Base-by-base conservation (phyloP, 2,113 vertebrate species). In the Zosterops hypoxanthus region DNA sequence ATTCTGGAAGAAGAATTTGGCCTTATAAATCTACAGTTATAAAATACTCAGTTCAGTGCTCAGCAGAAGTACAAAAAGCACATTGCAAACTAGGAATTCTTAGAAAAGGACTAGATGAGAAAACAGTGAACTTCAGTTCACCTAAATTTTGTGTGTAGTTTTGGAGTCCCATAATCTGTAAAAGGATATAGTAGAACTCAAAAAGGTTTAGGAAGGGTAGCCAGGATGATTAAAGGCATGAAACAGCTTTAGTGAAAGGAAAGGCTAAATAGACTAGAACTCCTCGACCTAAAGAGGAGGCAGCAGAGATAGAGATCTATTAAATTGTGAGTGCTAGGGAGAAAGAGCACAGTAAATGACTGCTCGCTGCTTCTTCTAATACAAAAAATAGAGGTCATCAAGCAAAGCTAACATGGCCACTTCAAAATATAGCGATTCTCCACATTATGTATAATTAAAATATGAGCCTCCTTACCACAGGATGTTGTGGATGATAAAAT, bases 291-390 rank as follows among this genome's bases (percentile, higher is more conserved):
- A 52, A 19, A 78, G 56, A 94, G 44, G 50, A 88, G 59, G 26
- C 72, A 77, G 23, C 64, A 73, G 68, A 77, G 89, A 91, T 63
- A 91, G 59, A 94, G 22, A 83, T 94, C 81, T 95, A 34, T 88
- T 92, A 86, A 94, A 93, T 31, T 88, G 31, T 84, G 72, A 80
- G 34, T 31, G 7, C 64, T 53, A 44, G 20, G 63, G 55, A 92
- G 85, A 87, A 91, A 85, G 53, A 91, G 41, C 19, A 11, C 36
- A 49, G 57, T 68, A 60, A 94, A 72, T 90, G 78, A 24, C 85
- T 82, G 41, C 57, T 95, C 46, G 26, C 29, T 64, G 36, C 83
- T 94, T 22, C 76, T 85, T 82, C 90, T 93, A 65, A 82, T 57
- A 61, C 39, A 55, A 86, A 65, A 95, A 56, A 47, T 33, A 82